A percentile compares a stretch with the other conserved stretches of the same genome.
Evolutionary conservation across 2,797 vertebrate species (phyloP).

Genomic region (Pseudomugil tenellus): DNA sequence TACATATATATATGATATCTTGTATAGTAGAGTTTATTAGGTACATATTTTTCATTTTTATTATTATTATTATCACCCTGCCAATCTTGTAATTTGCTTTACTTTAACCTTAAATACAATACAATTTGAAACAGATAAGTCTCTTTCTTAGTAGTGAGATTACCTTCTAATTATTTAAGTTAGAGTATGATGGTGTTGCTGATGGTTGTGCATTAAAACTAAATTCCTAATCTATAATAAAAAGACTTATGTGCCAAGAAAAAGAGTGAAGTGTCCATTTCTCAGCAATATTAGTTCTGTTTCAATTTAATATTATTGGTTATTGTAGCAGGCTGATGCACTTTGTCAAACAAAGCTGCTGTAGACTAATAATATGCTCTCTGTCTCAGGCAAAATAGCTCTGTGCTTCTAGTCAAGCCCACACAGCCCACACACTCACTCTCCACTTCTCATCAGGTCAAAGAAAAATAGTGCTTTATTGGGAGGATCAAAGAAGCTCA

Average conservation of each 20-base stretch:
- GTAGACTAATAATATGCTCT: constrained; percentile 14
- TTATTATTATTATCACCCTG: no score
- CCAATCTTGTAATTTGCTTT: no score
- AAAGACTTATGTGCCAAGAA: constrained; percentile 1
- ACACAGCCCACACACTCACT: constrained; percentile 7
- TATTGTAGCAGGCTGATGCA: neutral
- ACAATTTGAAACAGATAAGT: no score
- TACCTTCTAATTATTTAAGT: neutral
- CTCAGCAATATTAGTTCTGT: constrained; percentile 5
- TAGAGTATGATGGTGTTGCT: neutral
- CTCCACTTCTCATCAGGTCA: constrained; percentile 31
- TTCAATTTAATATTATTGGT: constrained; percentile 10
- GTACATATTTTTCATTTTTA: no score
- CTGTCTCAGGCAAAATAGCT: constrained; percentile 3
- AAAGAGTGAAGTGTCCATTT: neutral
- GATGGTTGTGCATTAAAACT: constrained; percentile 20
- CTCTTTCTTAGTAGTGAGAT: no score
- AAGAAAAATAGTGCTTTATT: constrained; percentile 25
- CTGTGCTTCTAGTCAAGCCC: constrained; percentile 18
- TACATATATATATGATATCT: no score
- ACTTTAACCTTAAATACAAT: no score
- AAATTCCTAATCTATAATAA: constrained; percentile 14
- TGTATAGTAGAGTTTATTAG: no score
- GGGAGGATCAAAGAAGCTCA: constrained; percentile 28
- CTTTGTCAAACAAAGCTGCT: neutral